These are phyloP conservation scores for Aldrovandia affinis DNA, from an alignment of 2,797 vertebrate species.

Conservation along the genomic window DNA sequence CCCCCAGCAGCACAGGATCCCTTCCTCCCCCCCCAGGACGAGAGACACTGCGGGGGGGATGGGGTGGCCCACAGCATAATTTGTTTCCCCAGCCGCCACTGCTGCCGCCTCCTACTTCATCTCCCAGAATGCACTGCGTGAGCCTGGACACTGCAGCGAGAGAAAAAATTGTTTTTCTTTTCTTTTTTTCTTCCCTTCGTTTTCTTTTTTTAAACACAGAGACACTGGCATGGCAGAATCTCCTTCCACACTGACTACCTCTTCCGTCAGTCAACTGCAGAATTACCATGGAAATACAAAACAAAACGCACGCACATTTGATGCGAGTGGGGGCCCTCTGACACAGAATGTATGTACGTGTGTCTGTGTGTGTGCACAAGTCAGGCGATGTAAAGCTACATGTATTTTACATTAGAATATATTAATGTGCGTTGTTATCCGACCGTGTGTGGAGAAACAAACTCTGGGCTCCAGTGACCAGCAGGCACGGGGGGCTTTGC, in stretches of 20 bases:
- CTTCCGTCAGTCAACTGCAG: conserved; percentile 23
- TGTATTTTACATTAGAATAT: conserved; percentile 29
- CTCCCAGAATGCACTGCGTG: conserved; percentile 22
- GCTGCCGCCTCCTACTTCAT: neutral
- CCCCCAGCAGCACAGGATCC: neutral
- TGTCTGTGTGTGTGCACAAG: neutral
- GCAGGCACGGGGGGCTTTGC: neutral
- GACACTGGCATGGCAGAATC: conserved; percentile 17
- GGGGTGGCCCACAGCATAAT: neutral
- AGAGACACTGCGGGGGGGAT: neutral
- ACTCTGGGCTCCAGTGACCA: neutral
- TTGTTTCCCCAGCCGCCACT: conserved; percentile 5
- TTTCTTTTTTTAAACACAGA: conserved; percentile 19
- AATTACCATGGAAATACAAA: conserved; percentile 12
- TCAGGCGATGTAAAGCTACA: conserved; percentile 18
- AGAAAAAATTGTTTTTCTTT: neutral
- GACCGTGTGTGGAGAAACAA: neutral
- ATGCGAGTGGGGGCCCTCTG: neutral
- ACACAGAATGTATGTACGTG: conserved; percentile 5
- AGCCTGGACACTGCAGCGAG: conserved; percentile 39
- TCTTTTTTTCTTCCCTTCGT: conserved; percentile 12
- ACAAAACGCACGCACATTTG: conserved; percentile 5
- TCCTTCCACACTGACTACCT: conserved; percentile 30
- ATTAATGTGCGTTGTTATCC: conserved; percentile 15
- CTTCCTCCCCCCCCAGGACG: neutral